Evolutionary conservation across 2,797 vertebrate species (phyloP).

Genomic region (Erpetoichthys calabaricus): DNA sequence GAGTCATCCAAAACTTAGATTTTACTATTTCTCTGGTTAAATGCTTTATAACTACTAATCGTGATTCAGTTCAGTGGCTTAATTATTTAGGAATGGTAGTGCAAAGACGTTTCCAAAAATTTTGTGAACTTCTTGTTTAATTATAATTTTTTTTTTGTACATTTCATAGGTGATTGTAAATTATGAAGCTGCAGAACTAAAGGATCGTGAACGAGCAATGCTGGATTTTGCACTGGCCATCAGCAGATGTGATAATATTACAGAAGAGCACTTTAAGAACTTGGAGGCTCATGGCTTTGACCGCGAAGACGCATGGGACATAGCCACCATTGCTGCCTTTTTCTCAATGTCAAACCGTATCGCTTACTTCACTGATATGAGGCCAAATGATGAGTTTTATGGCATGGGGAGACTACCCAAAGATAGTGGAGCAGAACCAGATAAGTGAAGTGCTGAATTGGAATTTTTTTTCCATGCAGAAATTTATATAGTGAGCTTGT

Average conservation of each 20-base stretch:
- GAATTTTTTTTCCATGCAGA: too few species aligned
- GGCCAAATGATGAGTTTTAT: constrained; percentile 67
- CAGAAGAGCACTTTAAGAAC: constrained; percentile 54
- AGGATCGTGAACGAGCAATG: constrained; percentile 51
- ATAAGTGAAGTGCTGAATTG: too few species aligned
- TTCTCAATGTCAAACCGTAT: constrained; percentile 71
- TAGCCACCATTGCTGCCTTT: constrained; percentile 60
- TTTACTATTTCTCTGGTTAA: too few species aligned
- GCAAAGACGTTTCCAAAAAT: too few species aligned
- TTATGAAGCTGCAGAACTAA: constrained; percentile 55
- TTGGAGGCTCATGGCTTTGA: constrained; percentile 63
- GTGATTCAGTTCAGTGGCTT: too few species aligned
- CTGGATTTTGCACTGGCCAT: constrained; percentile 66
- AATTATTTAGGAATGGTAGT: too few species aligned
- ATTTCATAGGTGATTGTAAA: constrained; percentile 54
- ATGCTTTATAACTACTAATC: too few species aligned
- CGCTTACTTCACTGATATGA: constrained; percentile 57
- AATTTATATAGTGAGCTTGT: too few species aligned
- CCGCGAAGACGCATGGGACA: constrained; percentile 71
- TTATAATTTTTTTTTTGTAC: constrained; percentile 4
- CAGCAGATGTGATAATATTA: constrained; percentile 60
- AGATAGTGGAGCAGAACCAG: constrained; percentile 16
- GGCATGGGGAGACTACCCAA: constrained; percentile 49
- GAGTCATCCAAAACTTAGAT: too few species aligned
- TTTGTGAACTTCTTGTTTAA: background rate